Conservation (phyloP, 2,113 vertebrate genomes). For the Hydrolagus affinis region DNA sequence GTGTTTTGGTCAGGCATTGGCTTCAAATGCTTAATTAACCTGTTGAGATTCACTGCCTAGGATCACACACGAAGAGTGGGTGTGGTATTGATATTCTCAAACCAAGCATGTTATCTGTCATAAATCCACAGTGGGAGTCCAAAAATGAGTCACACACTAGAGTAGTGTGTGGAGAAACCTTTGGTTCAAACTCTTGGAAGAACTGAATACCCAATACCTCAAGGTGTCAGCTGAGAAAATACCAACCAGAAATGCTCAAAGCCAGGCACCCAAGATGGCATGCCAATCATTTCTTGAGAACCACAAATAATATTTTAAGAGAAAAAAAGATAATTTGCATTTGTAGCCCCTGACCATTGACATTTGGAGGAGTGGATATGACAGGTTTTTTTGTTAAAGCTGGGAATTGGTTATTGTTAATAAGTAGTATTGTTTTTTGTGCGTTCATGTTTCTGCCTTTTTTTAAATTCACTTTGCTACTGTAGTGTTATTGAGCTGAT, state of each 20-base stretch:
- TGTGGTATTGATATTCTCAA: constrained; percentile 26
- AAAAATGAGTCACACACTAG: neutral
- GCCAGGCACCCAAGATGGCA: constrained; percentile 18
- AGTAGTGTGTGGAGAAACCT: neutral
- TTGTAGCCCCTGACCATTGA: neutral
- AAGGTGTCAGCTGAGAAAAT: constrained; percentile 33
- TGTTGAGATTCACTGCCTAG: no score
- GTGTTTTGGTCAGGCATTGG: no score
- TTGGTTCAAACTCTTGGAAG: constrained; percentile 19
- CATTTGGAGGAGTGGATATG: neutral
- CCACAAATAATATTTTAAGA: constrained; percentile 23
- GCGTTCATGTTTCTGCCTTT: neutral
- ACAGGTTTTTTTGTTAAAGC: neutral
- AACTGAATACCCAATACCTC: constrained; percentile 23
- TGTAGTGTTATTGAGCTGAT: neutral
- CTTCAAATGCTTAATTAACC: no score
- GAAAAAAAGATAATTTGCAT: neutral
- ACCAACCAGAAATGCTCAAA: neutral
- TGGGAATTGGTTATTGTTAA: neutral
- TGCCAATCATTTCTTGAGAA: constrained; percentile 18
- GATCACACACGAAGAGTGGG: neutral
- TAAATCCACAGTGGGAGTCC: neutral
- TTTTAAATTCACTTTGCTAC: constrained; percentile 6
- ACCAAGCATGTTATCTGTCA: neutral
- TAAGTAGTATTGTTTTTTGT: neutral